Percentiles rank a stretch among this genome's conserved stretches.
Conservation (phyloP, 2,888 invertebrate genomes). For the Tetragnatha montana region DNA sequence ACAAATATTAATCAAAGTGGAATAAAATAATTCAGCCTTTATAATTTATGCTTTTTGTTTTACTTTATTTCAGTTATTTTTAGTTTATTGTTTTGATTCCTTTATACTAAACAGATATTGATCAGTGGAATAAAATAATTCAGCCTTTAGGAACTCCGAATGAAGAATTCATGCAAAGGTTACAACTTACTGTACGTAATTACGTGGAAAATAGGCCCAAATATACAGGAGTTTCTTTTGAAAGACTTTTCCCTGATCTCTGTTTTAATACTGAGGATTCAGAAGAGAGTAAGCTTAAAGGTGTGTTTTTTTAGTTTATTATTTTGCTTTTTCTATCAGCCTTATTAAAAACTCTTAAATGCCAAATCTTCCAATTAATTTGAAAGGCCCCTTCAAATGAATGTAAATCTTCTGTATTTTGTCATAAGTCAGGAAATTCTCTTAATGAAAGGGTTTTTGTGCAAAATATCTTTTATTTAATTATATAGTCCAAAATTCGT, state of each 20-base stretch:
- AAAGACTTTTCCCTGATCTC: constrained; percentile 97
- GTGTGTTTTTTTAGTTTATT: constrained; percentile 75
- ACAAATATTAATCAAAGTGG: too few species aligned
- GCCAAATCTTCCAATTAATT: too few species aligned
- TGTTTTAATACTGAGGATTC: constrained; percentile 97
- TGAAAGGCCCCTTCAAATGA: too few species aligned
- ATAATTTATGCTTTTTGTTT: too few species aligned
- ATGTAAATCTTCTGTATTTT: too few species aligned
- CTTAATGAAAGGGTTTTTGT: too few species aligned
- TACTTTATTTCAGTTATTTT: not conserved
- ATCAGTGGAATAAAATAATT: constrained; percentile 99
- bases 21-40: too few species aligned
- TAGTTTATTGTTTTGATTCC: not conserved
- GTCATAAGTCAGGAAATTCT: too few species aligned
- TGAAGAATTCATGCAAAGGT: constrained; percentile 95
- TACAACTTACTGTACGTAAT: constrained; percentile 97
- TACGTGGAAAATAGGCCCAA: constrained; percentile 99
- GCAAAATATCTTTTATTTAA: too few species aligned
- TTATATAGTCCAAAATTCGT: too few species aligned
- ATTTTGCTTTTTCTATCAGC: not conserved
- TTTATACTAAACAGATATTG: constrained; percentile 82
- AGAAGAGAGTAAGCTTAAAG: constrained; percentile 96
- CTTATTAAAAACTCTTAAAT: not conserved
- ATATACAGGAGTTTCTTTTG: constrained; percentile 95
- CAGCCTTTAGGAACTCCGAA: constrained; percentile 95